Conservation (phyloP, 2,113 vertebrate genomes). For the Aphyosemion australe region DNA sequence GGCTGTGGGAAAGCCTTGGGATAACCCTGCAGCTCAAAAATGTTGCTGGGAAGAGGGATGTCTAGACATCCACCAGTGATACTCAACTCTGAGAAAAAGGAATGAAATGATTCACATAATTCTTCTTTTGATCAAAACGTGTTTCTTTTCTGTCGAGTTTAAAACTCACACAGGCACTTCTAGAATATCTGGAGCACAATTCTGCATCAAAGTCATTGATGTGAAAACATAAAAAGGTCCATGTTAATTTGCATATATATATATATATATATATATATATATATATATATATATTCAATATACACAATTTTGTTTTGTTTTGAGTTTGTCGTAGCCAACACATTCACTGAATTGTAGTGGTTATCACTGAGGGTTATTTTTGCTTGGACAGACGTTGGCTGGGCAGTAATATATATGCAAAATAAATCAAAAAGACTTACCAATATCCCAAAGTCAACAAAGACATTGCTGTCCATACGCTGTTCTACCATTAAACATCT, state of each 20-base stretch:
- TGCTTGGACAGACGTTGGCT: too few relatives aligned
- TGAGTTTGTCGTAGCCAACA: slow-evolving; percentile 23
- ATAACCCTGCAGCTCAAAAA: slow-evolving; percentile 5
- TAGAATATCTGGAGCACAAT: too few relatives aligned
- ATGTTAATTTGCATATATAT: too few relatives aligned
- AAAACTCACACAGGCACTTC: too few relatives aligned
- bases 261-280: too few relatives aligned
- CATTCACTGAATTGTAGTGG: slow-evolving; percentile 15
- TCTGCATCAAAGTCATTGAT: too few relatives aligned
- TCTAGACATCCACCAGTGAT: neutral
- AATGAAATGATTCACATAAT: neutral
- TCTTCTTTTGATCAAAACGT: neutral
- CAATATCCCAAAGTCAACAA: too few relatives aligned
- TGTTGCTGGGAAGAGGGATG: neutral
- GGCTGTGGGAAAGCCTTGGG: neutral
- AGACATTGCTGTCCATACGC: neutral
- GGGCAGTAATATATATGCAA: neutral
- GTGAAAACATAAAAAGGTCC: too few relatives aligned
- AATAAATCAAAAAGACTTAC: too few relatives aligned
- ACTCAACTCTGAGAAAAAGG: neutral
- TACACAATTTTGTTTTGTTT: neutral
- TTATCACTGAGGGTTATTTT: neutral
- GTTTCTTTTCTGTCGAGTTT: neutral
- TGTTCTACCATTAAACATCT: slow-evolving; percentile 4
- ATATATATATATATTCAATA: too few relatives aligned